A percentile compares a stretch with the other conserved stretches of the same genome.
Evolutionary conservation across 2,888 invertebrate genomes (phyloP).

Genomic region (Drosophila nigricruria): DNA sequence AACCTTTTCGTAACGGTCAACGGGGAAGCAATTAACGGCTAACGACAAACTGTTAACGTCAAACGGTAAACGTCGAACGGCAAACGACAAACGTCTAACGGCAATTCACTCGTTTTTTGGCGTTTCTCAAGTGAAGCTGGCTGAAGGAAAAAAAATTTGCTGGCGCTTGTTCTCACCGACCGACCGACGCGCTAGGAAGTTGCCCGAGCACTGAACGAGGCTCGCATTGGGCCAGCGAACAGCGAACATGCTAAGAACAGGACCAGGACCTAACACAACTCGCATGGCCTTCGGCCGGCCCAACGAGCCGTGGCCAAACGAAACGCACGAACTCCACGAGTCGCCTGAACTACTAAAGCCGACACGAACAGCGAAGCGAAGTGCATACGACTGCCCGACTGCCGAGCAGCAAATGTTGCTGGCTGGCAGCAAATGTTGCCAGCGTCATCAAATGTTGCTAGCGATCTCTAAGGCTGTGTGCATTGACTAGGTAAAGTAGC

Average conservation of each 20-base stretch:
- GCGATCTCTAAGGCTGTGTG: not conserved
- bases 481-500: not conserved
- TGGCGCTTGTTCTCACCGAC: constrained; percentile 56
- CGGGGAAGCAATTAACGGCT: constrained; percentile 6
- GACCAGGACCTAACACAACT: constrained; percentile 52
- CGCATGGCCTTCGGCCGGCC: constrained; percentile 40
- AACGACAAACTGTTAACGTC: constrained; percentile 9
- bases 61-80: constrained; percentile 30
- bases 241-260: constrained; percentile 34
- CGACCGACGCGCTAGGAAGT: constrained; percentile 85
- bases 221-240: constrained; percentile 66
- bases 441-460: not conserved
- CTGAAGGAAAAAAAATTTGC: not conserved
- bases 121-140: constrained; percentile 8
- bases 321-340: constrained; percentile 11
- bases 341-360: constrained; percentile 11
- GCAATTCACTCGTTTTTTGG: constrained; percentile 33
- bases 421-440: constrained; percentile 14
- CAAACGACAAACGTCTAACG: constrained; percentile 29
- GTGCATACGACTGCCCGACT: constrained; percentile 23
- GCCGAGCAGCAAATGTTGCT: constrained; percentile 25
- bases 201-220: constrained; percentile 84
- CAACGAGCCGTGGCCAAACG: constrained; percentile 17
- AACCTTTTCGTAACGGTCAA: constrained; percentile 36
- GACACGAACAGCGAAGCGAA: constrained; percentile 28